Base-by-base conservation (phyloP, 92 coral and sea anemone genomes). In the Diadumene lineata region DNA sequence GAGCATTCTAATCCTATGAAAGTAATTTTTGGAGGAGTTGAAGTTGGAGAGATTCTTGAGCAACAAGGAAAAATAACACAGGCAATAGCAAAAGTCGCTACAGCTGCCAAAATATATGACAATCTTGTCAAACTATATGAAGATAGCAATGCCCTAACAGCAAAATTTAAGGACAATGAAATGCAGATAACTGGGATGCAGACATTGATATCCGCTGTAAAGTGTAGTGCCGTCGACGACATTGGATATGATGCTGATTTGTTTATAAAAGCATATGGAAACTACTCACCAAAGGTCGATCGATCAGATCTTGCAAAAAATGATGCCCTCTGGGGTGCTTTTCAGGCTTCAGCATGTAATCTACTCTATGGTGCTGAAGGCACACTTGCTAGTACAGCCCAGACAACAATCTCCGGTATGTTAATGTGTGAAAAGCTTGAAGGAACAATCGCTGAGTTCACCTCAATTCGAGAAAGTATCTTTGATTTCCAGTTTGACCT, bases 401-500 rank as follows among this genome's bases (percentile, higher is more conserved):
- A 74, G 51, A 78, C 58, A 43, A 23, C 74, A 26, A 73, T 70
- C 11, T 50, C 61, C 33, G 87, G 82, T 0, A 43, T 58, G 4
- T 61, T 85, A 6, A 26, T 85, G 8, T 85, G 89, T 24, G 89
- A 85, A 51, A 75, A 58, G 16, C 56, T 85, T 72, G 82, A 85
- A 80, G 89, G 89, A 31, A 85, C 89, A 15, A 33, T 85, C 7
- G 89, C 89, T 19, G 68, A 85, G 57, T 85, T 74, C 69, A 34
- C 31, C 62, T 67, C 86, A 44, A 64, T 85, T 24, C 61, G 89
- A 69, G 89, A 85, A 68, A 66, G 79, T 44, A 80, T 85, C 30
- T 85, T 85, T 68, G 89, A 85, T 61, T 85, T 85, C 68, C 89
- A 80, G 56, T 85, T 85, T 75, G 78, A 85, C n/a, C 72, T 82